Evolutionary conservation across 2,888 invertebrate species (phyloP).

Genomic region (Villa cingulata): DNA sequence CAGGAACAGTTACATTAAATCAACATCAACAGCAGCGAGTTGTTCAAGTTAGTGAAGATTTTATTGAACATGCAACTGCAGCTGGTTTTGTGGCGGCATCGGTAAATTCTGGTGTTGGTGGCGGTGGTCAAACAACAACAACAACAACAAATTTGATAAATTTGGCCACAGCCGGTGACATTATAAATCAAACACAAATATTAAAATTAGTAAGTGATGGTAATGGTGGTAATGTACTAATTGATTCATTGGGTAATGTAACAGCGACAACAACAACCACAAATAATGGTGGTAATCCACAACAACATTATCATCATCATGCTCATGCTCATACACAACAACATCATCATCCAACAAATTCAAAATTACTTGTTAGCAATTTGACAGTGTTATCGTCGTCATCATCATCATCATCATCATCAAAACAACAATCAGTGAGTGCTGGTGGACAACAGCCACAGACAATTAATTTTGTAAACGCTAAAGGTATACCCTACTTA

Average conservation of each 20-base stretch:
- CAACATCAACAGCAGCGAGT: slow-evolving; percentile 17
- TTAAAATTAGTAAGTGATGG: slow-evolving; percentile 34
- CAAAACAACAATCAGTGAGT: slow-evolving; percentile 8
- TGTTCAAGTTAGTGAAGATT: slow-evolving; percentile 23
- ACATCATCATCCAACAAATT: slow-evolving; percentile 15
- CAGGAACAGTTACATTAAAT: neutral
- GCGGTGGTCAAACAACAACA: no score
- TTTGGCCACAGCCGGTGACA: slow-evolving; percentile 19
- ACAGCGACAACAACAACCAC: slow-evolving; percentile 14
- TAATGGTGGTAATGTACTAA: slow-evolving; percentile 31
- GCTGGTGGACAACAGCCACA: slow-evolving; percentile 17
- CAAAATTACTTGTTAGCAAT: slow-evolving; percentile 33
- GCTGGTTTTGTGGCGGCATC: slow-evolving; percentile 10
- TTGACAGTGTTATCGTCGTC: slow-evolving; percentile 31
- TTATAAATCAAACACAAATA: slow-evolving; percentile 31
- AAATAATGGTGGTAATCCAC: slow-evolving; percentile 4
- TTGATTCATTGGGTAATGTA: slow-evolving; percentile 24
- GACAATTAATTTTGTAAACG: slow-evolving; percentile 27
- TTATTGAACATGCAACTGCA: slow-evolving; percentile 19
- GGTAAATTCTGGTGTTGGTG: slow-evolving; percentile 10
- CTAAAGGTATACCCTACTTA: slow-evolving; percentile 27
- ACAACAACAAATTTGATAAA: slow-evolving; percentile 14
- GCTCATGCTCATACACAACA: slow-evolving; percentile 2
- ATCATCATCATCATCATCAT: slow-evolving; percentile 16
- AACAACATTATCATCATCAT: neutral